These are phyloP conservation scores for Microchrysa polita DNA, from an alignment of 2,888 invertebrate species.

Conservation along the genomic window DNA sequence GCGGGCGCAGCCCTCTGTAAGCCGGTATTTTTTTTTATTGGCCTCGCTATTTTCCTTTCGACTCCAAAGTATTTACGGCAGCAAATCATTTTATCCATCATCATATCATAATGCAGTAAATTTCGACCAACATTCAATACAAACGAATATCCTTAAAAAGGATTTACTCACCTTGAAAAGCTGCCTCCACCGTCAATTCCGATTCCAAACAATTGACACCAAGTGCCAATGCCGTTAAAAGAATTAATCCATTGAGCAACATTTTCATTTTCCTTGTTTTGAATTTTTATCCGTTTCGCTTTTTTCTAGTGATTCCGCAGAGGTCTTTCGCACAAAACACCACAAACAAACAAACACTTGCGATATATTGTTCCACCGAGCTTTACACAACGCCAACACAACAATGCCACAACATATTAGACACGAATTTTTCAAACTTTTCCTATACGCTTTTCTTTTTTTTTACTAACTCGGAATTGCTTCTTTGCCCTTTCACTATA, in stretches of 20 bases:
- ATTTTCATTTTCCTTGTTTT: constrained; percentile 54
- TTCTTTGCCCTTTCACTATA: constrained; percentile 24
- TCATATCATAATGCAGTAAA: no score
- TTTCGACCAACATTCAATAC: no score
- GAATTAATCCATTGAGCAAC: constrained; percentile 60
- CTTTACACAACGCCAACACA: constrained; percentile 26
- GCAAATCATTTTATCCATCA: no score
- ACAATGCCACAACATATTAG: constrained; percentile 33
- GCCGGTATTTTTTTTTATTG: no score
- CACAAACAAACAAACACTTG: no score
- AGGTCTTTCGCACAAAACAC: constrained; percentile 8
- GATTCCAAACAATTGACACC: constrained; percentile 60
- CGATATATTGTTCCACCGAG: constrained; percentile 32
- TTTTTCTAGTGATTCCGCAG: constrained; percentile 39
- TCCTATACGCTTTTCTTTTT: not conserved
- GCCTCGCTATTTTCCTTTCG: no score
- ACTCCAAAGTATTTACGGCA: no score
- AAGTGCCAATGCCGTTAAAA: constrained; percentile 59
- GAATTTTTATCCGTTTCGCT: constrained; percentile 37
- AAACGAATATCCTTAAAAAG: no score
- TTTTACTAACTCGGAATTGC: no score
- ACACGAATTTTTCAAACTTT: not conserved
- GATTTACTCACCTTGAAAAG: constrained; percentile 68
- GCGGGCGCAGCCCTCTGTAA: no score
- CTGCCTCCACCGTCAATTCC: constrained; percentile 67